A percentile compares a stretch with the other conserved stretches of the same genome.
These are phyloP conservation scores for Sebastolobus altivelis DNA, from an alignment of 2,797 vertebrate genomes.

Conservation along the genomic window DNA sequence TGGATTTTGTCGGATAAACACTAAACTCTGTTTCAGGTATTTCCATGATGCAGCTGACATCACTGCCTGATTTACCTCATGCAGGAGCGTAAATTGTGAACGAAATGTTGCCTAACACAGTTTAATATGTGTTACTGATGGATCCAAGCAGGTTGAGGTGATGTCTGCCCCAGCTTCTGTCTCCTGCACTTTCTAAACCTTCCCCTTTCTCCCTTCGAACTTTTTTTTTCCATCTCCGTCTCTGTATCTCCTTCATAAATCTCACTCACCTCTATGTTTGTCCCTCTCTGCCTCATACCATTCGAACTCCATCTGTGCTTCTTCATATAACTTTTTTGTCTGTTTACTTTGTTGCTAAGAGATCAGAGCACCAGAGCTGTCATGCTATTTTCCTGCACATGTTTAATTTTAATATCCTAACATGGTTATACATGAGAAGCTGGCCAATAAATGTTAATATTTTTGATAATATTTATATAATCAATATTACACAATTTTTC, in stretches of 20 bases:
- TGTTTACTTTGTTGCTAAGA: conserved; percentile 44
- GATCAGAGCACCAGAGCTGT: background rate
- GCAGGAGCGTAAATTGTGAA: conserved; percentile 21
- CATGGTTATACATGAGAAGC: background rate
- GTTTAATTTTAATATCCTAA: conserved; percentile 1
- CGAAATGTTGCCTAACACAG: conserved; percentile 13
- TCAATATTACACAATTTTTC: background rate
- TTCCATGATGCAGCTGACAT: conserved; percentile 25
- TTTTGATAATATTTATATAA: background rate
- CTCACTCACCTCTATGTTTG: conserved; percentile 16
- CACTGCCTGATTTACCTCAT: conserved; percentile 24
- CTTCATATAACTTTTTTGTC: conserved; percentile 12
- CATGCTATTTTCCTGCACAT: background rate
- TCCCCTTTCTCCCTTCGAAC: background rate
- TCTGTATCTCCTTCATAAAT: conserved; percentile 27
- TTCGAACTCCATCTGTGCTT: conserved; percentile 12
- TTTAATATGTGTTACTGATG: conserved; percentile 53
- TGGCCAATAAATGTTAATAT: conserved; percentile 1
- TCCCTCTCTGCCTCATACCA: background rate
- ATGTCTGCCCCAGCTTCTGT: conserved; percentile 29
- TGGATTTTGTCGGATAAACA: conserved; percentile 17
- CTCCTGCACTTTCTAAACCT: conserved; percentile 24
- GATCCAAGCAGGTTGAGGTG: conserved; percentile 13
- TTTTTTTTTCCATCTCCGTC: conserved; percentile 1
- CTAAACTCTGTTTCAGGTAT: conserved; percentile 23